These are phyloP conservation scores for Drosophila persimilis DNA, from an alignment of 1,140 invertebrate genomes.

Conservation along the genomic window DNA sequence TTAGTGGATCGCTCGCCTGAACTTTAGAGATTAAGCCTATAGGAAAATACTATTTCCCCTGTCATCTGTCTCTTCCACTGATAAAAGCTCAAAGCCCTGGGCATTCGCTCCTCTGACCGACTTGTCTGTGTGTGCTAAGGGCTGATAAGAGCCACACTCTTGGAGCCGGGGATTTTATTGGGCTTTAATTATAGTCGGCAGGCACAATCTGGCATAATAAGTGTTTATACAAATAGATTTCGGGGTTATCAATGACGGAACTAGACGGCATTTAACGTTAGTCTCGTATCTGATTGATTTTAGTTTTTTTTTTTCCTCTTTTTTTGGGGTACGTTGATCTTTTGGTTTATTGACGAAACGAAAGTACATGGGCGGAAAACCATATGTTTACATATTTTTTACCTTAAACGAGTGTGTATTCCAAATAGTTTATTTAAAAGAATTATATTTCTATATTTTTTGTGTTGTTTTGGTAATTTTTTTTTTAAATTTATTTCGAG, in stretches of 20 bases:
- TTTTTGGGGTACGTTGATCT: neutral
- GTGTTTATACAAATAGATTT: slow-evolving; percentile 13
- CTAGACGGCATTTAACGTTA: neutral
- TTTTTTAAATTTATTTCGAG: too few relatives aligned
- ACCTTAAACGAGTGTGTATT: too few relatives aligned
- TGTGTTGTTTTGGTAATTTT: too few relatives aligned
- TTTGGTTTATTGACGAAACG: neutral
- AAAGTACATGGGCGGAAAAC: too few relatives aligned
- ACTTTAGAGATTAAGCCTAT: slow-evolving; percentile 27
- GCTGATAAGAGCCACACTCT: slow-evolving; percentile 12
- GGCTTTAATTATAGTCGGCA: slow-evolving; percentile 17
- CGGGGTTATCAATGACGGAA: slow-evolving; percentile 23
- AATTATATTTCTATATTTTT: too few relatives aligned
- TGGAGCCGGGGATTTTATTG: slow-evolving; percentile 10
- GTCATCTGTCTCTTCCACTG: neutral
- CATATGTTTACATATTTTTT: too few relatives aligned
- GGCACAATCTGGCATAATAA: slow-evolving; percentile 6
- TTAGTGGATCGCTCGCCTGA: slow-evolving; percentile 8
- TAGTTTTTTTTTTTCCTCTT: neutral
- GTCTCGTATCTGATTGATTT: too few relatives aligned
- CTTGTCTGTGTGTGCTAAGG: slow-evolving; percentile 8
- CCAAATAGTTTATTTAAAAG: too few relatives aligned
- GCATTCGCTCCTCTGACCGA: neutral
- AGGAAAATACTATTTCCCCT: slow-evolving; percentile 10
- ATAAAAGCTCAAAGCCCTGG: slow-evolving; percentile 7